Evolutionary conservation across 2,113 vertebrate species (phyloP).

Genomic region (Passer montanus): DNA sequence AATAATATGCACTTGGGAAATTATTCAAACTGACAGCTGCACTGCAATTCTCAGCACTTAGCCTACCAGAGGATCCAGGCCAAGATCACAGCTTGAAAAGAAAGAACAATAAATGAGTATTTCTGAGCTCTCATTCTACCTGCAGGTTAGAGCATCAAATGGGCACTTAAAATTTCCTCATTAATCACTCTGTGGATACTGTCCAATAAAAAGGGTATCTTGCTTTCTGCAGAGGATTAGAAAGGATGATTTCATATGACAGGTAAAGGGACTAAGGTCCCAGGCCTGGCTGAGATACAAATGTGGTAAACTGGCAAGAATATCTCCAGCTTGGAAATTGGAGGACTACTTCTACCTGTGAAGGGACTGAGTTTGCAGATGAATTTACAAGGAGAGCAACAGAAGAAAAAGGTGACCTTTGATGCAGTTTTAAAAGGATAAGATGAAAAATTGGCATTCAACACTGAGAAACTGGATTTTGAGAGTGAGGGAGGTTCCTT

Average conservation of each 20-base stretch:
- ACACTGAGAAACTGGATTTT: background rate
- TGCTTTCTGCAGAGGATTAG: background rate
- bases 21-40: constrained; percentile 23
- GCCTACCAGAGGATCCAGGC: background rate
- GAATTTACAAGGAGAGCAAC: background rate
- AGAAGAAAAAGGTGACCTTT: constrained; percentile 1
- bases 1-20: background rate
- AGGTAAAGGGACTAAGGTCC: background rate
- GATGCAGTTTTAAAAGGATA: background rate
- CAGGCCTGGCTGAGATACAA: background rate
- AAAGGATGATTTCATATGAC: background rate
- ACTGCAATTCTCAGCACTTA: background rate
- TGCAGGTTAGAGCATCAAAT: background rate
- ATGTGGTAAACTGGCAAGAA: background rate
- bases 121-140: constrained; percentile 10
- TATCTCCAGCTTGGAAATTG: background rate
- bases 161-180: constrained; percentile 1
- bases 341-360: background rate
- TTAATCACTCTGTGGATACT: constrained; percentile 11
- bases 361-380: background rate
- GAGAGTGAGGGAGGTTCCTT: background rate
- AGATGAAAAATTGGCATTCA: background rate
- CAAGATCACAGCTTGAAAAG: constrained; percentile 34
- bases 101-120: constrained; percentile 1
- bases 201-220: background rate